Conservation (phyloP, 2,888 invertebrate genomes). For the Homarus gammarus region DNA sequence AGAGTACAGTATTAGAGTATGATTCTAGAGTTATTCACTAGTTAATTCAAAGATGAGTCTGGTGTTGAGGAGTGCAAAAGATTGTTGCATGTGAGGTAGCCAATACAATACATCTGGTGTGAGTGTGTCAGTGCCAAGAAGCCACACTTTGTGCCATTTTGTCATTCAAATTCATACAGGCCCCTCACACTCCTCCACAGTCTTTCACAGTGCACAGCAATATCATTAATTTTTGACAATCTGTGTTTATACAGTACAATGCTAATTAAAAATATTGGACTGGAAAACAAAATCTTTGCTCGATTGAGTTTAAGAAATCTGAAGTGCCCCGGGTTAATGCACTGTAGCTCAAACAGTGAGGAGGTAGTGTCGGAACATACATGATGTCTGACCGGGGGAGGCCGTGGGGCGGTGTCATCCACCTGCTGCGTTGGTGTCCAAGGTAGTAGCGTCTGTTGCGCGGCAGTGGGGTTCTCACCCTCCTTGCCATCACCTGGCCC, state of each 20-base stretch:
- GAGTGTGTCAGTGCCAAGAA: slow-evolving; percentile 54
- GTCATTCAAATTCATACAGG: slow-evolving; percentile 38
- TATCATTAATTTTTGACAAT: background rate
- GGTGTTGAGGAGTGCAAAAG: slow-evolving; percentile 53
- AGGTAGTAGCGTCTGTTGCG: slow-evolving; percentile 61
- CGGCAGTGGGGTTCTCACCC: slow-evolving; percentile 30
- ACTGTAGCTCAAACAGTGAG: slow-evolving; percentile 70
- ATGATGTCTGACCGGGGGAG: slow-evolving; percentile 75
- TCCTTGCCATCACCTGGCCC: slow-evolving; percentile 46
- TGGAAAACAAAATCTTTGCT: background rate
- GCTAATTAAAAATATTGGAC: background rate
- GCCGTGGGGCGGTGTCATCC: slow-evolving; percentile 66
- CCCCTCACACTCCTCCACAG: slow-evolving; percentile 67
- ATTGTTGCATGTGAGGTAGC: slow-evolving; percentile 52
- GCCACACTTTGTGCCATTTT: slow-evolving; percentile 52
- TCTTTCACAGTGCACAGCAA: slow-evolving; percentile 58
- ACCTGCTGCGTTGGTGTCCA: slow-evolving; percentile 74
- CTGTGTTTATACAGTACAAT: slow-evolving; percentile 17
- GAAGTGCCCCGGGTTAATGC: slow-evolving; percentile 57
- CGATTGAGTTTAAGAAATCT: slow-evolving; percentile 20
- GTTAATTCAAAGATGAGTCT: background rate
- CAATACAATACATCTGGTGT: slow-evolving; percentile 30
- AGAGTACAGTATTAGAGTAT: background rate
- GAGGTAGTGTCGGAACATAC: slow-evolving; percentile 75
- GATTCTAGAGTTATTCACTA: background rate